These are phyloP conservation scores for Tragelaphus eurycerus DNA, from an alignment of 2,797 vertebrate genomes.

Conservation along the genomic window DNA sequence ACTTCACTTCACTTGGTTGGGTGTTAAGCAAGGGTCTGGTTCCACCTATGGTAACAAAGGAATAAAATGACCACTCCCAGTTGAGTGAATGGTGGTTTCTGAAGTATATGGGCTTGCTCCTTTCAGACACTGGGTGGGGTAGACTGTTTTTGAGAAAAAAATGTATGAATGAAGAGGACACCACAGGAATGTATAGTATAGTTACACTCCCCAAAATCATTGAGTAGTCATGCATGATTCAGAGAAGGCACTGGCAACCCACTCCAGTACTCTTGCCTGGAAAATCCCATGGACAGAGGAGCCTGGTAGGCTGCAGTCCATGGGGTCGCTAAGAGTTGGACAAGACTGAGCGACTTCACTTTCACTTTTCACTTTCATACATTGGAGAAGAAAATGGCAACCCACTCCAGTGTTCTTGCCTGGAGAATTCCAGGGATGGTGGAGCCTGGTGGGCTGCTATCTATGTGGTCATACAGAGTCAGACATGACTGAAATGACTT, in stretches of 20 bases:
- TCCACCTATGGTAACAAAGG: background rate
- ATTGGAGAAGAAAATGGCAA: too few relatives aligned
- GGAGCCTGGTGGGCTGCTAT: too few relatives aligned
- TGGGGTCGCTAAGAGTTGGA: too few relatives aligned
- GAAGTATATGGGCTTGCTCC: background rate
- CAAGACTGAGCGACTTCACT: too few relatives aligned
- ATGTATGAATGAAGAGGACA: background rate
- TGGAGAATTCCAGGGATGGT: too few relatives aligned
- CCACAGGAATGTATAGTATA: background rate
- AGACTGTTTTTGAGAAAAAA: background rate
- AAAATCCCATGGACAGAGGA: too few relatives aligned
- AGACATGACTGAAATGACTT: rapidly evolving
- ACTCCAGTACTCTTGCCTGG: too few relatives aligned
- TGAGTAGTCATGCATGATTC: background rate
- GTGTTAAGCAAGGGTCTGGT: background rate
- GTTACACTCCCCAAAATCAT: background rate
- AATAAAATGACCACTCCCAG: background rate
- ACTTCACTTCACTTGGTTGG: background rate
- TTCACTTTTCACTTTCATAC: too few relatives aligned
- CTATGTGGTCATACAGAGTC: too few relatives aligned
- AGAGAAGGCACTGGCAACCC: too few relatives aligned
- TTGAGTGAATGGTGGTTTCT: background rate
- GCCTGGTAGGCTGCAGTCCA: too few relatives aligned
- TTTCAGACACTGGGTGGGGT: background rate
- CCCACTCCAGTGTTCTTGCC: too few relatives aligned